Evolutionary conservation across 2,113 vertebrate genomes (phyloP).

Genomic region (Salvelinus sp.): DNA sequence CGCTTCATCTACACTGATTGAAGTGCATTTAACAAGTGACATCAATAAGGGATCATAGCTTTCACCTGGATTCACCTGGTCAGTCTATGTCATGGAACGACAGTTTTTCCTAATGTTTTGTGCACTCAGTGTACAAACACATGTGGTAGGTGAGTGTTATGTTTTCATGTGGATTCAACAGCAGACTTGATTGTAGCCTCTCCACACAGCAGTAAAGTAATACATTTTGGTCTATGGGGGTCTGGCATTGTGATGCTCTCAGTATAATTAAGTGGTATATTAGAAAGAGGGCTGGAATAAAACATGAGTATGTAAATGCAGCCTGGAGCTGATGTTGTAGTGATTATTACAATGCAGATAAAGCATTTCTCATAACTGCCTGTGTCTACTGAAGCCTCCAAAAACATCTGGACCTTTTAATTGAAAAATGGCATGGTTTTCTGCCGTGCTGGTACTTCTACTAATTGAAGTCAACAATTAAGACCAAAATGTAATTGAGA

Average conservation of each 20-base stretch:
- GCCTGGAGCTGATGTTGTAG: constrained; percentile 90
- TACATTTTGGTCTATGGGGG: constrained; percentile 77
- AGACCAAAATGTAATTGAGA: constrained; percentile 88
- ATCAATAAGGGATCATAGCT: too few relatives aligned
- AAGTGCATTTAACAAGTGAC: too few relatives aligned
- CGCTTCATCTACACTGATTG: too few relatives aligned
- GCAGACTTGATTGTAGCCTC: constrained; percentile 64
- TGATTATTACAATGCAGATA: constrained; percentile 94
- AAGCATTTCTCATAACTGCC: constrained; percentile 89
- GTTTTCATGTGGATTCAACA: constrained; percentile 47
- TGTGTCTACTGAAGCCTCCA: constrained; percentile 88
- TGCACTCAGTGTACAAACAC: not conserved
- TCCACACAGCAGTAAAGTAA: constrained; percentile 74
- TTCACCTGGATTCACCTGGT: too few relatives aligned
- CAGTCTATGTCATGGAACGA: too few relatives aligned
- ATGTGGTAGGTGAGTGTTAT: constrained; percentile 11
- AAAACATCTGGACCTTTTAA: constrained; percentile 99
- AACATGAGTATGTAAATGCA: constrained; percentile 94
- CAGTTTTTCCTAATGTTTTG: too few relatives aligned
- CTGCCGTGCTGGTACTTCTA: constrained; percentile 73
- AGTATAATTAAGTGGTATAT: constrained; percentile 90
- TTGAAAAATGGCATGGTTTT: constrained; percentile 90
- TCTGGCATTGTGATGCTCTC: constrained; percentile 75
- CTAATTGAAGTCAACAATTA: constrained; percentile 93
- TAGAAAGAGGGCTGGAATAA: constrained; percentile 87